Evolutionary conservation across 2,113 vertebrate species (phyloP), one percentile per base, ranked within the genome.

Genomic region (Tricholaema leucomelas): DNA sequence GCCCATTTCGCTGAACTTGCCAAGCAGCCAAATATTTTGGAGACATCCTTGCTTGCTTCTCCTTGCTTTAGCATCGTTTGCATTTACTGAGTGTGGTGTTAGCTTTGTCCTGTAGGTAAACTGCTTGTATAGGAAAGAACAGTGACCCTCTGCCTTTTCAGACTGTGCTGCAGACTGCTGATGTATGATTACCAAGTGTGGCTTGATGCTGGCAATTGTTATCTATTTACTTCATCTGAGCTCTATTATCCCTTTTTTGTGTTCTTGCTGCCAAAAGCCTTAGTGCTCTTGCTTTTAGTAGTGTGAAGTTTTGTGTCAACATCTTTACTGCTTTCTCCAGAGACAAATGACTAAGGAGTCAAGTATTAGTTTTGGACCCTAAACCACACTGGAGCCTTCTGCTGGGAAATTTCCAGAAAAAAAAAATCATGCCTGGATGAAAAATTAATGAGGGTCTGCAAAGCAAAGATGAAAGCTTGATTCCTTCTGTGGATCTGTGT

Each of bases 1-100:
- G 72, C 91, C 89, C 30, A 2, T 94, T 92, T 88, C 0, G 0
- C 52, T 77, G 73, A 92, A 90, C 56, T 83, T 93, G 88, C 88
- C 90, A 92, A 91, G 44, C 83, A 55, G 59, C 52, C 85, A 82
- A 75, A 71, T 91, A 33, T 93, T 95, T 93, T 82, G 69, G 88
- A 82, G 85, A 55, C n/a, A 17, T 88, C 75, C 71, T 85, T 81
- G 61, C 81, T 89, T 31, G 15, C 27, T 79, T 81, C 54, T 89
- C 52, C 77, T 79, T 81, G 75, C n/a, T 90, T 90, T 91, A 93
- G 70, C 76, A 87, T 85, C 63, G 8, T 64, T 85, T 71, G 23
- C 33, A 15, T 78, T 80, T 90, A 44, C 74, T 12, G 60, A 84
- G 28, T 5, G 14, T 83, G 93, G 73, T 6, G 2, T 88, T 83